Evolutionary conservation across 1,140 invertebrate genomes (phyloP).

Genomic region (Platyura marginata): DNA sequence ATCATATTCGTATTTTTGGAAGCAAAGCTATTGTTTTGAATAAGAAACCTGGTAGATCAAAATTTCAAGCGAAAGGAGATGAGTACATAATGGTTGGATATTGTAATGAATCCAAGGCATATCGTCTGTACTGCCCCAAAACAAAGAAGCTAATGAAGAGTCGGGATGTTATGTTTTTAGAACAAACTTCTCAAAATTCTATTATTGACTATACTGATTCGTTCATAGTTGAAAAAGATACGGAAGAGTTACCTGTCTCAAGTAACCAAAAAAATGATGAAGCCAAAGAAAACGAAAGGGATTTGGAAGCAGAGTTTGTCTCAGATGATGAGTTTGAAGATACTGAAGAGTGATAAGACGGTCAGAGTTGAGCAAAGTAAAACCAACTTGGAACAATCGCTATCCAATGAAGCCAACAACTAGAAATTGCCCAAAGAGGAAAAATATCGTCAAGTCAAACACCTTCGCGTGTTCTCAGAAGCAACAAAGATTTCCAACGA

Average conservation of each 20-base stretch:
- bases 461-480: background rate
- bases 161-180: conserved; percentile 9
- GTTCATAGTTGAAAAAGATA: background rate
- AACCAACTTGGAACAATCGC: no score
- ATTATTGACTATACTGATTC: background rate
- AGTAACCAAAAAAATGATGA: background rate
- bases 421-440: background rate
- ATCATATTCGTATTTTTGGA: background rate
- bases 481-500: background rate
- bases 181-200: background rate
- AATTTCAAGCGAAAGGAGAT: background rate
- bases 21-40: background rate
- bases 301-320: background rate
- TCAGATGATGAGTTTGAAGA: background rate
- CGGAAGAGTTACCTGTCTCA: background rate
- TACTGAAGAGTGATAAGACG: background rate
- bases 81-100: conserved; percentile 8
- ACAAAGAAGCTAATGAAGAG: conserved; percentile 3
- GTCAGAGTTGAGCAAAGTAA: background rate
- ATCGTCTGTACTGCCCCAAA: conserved; percentile 8
- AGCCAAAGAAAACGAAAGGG: background rate
- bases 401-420: no score
- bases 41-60: background rate
- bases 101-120: conserved; percentile 6
- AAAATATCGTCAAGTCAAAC: background rate